phyloP scores from a whole-genome alignment of 2,888 invertebrate genomes.

The Malthinus seriepunctatus region DNA sequence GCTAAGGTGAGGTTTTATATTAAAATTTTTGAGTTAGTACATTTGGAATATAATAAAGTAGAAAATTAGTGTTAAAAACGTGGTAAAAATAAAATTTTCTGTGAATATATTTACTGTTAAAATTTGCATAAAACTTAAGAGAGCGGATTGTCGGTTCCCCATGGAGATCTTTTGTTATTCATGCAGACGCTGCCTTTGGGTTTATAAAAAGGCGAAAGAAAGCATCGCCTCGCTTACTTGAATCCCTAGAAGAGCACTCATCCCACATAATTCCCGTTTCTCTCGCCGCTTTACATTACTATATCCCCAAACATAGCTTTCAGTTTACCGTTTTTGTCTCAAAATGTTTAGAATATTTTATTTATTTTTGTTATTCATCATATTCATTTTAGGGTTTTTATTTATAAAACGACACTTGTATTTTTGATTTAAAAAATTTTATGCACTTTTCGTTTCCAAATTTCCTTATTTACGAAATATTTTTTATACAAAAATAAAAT shows the following conservation, averaged over 20 bases:
- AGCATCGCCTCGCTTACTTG: conserved; percentile 30
- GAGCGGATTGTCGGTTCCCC: conserved; percentile 26
- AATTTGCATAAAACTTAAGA: conserved; percentile 22
- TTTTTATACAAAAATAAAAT: conserved; percentile 31
- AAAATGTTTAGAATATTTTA: conserved; percentile 23
- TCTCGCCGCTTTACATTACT: conserved; percentile 28
- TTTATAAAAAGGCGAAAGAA: conserved; percentile 24
- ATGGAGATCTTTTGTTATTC: conserved; percentile 28
- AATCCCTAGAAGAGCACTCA: conserved; percentile 32
- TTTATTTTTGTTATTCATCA: not conserved
- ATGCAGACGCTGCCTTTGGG: conserved; percentile 17
- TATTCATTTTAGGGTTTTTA: too few species aligned
- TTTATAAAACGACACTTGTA: too few species aligned
- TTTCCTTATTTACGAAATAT: too few species aligned
- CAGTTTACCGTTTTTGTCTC: conserved; percentile 30
- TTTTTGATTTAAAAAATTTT: too few species aligned
- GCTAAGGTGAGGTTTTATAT: not conserved
- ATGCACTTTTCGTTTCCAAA: too few species aligned
- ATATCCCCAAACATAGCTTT: conserved; percentile 23
- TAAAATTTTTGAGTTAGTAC: not conserved
- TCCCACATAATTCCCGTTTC: conserved; percentile 30
- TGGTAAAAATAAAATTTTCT: conserved; percentile 31
- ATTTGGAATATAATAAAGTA: conserved; percentile 21
- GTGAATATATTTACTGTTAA: conserved; percentile 25
- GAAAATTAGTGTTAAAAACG: conserved; percentile 35